Evolutionary conservation across 2,888 invertebrate species (phyloP), one percentile per base, ranked within the genome.

Genomic region (Drosophila aldrichi): DNA sequence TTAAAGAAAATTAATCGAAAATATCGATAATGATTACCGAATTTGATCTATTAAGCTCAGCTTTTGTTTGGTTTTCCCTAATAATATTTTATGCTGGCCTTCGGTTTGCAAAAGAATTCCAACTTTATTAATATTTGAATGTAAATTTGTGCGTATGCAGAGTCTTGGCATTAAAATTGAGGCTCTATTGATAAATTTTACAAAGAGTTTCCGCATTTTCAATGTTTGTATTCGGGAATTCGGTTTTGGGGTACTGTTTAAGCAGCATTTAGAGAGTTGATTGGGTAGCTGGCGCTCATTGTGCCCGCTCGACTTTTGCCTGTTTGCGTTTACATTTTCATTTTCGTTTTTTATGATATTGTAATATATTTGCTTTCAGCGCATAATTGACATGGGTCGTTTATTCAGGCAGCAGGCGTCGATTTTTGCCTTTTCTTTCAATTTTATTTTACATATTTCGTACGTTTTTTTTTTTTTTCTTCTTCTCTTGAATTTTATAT

Each of bases 301-400:
- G 65, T 64, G 58, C 65, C 43, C 63, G 88, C 63, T 51, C 65
- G 88, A 82, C 79, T 81, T 82, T 82, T 80, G 77, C 67, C 74
- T 82, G 88, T 89, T 89, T 89, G 86, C 79, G 86, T 88, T 88
- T 74, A 71, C 75, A 74, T 78, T 77, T 77, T 80, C 76, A 74
- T 74, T 82, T 77, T 77, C 73, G 73, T 88, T 89, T 32, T 75
- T 83, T 87, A 87, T 87, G 90, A 90, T 86, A 86, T 86, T 88
- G 89, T 88, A 86, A 88, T 86, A 86, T 86, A 90, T 86, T 86
- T 86, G 90, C 90, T 86, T 86, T 86, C 86, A 90, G 79, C 87
- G 87, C 83, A 83, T 90, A 86, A 86, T 86, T 86, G 86, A 86
- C 86, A 86, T 86, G 86, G 86, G 86, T 86, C 90, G 83, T 83